Evolutionary conservation across 1,140 invertebrate species (phyloP), one percentile per base, ranked within the genome.

Genomic region (Rhopalosiphum padi): DNA sequence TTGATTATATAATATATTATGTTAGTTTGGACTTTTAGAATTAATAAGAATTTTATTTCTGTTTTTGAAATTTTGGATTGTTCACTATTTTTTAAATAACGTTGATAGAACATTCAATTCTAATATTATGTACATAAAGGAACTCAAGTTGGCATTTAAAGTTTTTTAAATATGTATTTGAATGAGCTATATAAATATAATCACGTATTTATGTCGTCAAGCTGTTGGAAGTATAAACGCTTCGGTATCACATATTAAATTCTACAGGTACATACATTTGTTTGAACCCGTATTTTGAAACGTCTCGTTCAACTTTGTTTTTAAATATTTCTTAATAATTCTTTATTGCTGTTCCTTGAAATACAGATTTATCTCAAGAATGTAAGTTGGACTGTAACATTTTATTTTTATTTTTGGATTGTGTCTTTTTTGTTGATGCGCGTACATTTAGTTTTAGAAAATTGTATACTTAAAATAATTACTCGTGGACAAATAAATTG

Each of bases 171-270:
- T 35, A 68, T n/a, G 15, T n/a, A 77, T 77, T 77, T 18, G 30
- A 11, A 18, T n/a, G 30, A n/a, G n/a, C 30, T 77, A 77, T n/a
- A 77, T 68, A n/a, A n/a, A n/a, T 68, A 35, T n/a, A 77, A 77
- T n/a, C n/a, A 18, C 60, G 60, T 77, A n/a, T 77, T 15, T 77
- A 77, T 21, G 7, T 30, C 15, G 60, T 68, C 30, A n/a, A n/a
- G 30, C 30, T 77, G 60, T 77, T 15, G 60, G n/a, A n/a, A n/a
- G n/a, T 18, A 77, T 18, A n/a, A 5, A 77, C 1, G 15, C 5
- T 77, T n/a, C 60, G 60, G 60, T 77, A 77, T 77, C 60, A n/a
- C 60, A n/a, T 77, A 77, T 77, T 77, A 77, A 77, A 77, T 77
- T 77, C 30, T n/a, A 35, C 60, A 77, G 53, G 15, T n/a, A n/a